Evolutionary conservation across 2,797 vertebrate species (phyloP).

Genomic region (Coreius guichenoti): DNA sequence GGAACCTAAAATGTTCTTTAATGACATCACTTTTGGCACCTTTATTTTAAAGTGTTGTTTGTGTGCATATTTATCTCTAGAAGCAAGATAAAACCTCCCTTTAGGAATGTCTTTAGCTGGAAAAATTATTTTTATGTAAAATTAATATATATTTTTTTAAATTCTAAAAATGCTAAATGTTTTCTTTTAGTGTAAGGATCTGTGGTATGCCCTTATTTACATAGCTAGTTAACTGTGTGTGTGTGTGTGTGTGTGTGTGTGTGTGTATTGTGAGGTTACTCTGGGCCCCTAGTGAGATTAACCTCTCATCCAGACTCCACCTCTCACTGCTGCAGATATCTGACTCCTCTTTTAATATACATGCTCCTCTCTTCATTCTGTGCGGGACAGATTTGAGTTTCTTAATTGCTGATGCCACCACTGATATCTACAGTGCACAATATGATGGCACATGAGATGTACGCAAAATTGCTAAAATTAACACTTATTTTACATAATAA

Average conservation of each 20-base stretch:
- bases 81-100: not conserved
- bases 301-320: slow-evolving; percentile 83
- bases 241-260: slow-evolving; percentile 66
- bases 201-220: slow-evolving; percentile 47
- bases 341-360: slow-evolving; percentile 75
- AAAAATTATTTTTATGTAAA: not conserved
- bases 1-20: not conserved
- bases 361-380: slow-evolving; percentile 57
- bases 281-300: slow-evolving; percentile 85
- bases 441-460: not conserved
- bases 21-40: not conserved
- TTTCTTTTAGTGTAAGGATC: slow-evolving; percentile 17
- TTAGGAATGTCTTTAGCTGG: not conserved
- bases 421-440: not conserved
- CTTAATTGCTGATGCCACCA: not conserved
- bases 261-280: slow-evolving; percentile 83
- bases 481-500: not conserved
- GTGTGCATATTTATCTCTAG: not conserved
- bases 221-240: slow-evolving; percentile 19
- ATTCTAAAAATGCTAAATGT: not conserved
- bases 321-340: slow-evolving; percentile 81
- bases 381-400: not conserved
- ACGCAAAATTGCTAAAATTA: not conserved
- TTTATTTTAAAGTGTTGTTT: slow-evolving; percentile 15
- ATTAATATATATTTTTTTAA: not conserved